phyloP scores from a whole-genome alignment of 2,797 vertebrate species.

The Amblyraja radiata region DNA sequence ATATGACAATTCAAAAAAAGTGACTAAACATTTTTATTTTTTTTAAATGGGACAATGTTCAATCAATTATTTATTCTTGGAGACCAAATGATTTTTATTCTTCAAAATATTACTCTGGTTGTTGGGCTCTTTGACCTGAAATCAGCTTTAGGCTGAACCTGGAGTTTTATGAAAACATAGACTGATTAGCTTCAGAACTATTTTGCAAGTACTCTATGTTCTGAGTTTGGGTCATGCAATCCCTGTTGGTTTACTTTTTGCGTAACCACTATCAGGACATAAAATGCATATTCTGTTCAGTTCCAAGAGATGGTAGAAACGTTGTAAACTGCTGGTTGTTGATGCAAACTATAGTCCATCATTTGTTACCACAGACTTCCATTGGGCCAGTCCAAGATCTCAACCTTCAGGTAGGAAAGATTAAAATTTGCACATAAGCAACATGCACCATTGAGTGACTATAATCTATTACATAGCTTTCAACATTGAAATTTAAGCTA shows the following conservation, averaged over 20 bases:
- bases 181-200: not conserved
- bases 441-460: constrained; percentile 2
- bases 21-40: not conserved
- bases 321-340: constrained; percentile 24
- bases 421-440: constrained; percentile 32
- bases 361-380: constrained; percentile 38
- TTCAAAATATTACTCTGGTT: not conserved
- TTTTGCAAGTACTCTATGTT: not conserved
- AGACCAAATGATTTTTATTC: not conserved
- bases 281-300: not conserved
- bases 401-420: constrained; percentile 37
- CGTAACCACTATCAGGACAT: not conserved
- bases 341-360: constrained; percentile 37
- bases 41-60: not conserved
- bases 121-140: not conserved
- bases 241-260: constrained; percentile 11
- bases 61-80: not conserved
- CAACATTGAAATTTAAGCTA: not conserved
- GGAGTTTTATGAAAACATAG: not conserved
- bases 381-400: constrained; percentile 37
- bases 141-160: not conserved
- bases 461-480: not conserved
- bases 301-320: not conserved
- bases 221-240: not conserved
- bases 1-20: not conserved